Conservation (phyloP, 2,888 invertebrate species). For the Noctua fimbriata region DNA sequence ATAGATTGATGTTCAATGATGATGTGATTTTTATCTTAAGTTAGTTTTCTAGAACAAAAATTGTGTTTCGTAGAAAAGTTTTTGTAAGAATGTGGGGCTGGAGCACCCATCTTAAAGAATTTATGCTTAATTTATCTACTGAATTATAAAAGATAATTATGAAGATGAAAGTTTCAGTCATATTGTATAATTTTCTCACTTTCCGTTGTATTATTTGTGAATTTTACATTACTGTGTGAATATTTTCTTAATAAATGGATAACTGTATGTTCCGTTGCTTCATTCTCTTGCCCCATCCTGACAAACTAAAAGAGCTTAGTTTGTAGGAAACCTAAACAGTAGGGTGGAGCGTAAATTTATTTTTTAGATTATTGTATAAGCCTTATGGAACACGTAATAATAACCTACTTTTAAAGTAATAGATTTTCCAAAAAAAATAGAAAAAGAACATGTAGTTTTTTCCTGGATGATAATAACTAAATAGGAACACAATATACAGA, state of each 20-base stretch:
- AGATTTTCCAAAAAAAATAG: no score
- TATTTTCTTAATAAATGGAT: slow-evolving; percentile 26
- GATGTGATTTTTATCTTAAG: background rate
- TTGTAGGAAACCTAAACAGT: no score
- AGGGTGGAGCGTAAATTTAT: no score
- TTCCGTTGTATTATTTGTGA: background rate
- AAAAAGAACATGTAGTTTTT: no score
- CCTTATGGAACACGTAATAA: no score
- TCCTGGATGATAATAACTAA: no score
- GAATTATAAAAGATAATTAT: background rate
- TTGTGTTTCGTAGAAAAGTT: background rate
- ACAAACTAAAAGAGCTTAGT: no score
- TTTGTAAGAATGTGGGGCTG: background rate
- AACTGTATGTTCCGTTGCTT: background rate
- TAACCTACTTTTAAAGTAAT: no score
- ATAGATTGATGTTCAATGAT: slow-evolving; percentile 12
- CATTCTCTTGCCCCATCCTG: background rate
- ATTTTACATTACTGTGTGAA: background rate
- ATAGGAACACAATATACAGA: no score
- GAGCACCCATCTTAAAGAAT: background rate
- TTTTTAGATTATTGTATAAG: no score
- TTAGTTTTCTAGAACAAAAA: background rate
- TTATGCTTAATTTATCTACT: background rate
- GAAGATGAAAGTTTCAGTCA: background rate
- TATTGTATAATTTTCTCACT: background rate